Base-by-base conservation (phyloP, 2,113 vertebrate species). In the Hydrolagus affinis region DNA sequence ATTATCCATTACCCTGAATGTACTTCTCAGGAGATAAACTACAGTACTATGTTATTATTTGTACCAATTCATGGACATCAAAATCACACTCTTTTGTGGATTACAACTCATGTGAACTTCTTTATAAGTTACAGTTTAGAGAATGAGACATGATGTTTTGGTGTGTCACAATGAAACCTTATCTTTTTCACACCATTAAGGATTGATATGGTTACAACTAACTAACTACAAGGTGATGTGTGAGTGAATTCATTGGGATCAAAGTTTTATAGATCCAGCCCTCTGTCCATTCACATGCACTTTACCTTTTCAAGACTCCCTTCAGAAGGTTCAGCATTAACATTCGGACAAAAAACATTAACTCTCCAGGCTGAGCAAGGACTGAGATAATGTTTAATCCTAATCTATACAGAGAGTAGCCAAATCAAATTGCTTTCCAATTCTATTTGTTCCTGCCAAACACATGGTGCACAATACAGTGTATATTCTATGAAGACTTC, bases 101-200 rank as follows among this genome's bases (percentile, higher is more conserved):
- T 66, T 66, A 21, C 17, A 4, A 83, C 12, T 60, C 17, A 32
- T 68, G 25, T 32, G 62, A 83, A 66, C 32, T 66, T 66, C 28
- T 66, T 83, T 64, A 83, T 66, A 83, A 66, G 62, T 83, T 83
- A 83, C 78, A 68, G 28, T 66, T 66, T 32, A 83, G 78, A 66
- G 25, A 25, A n/a, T 83, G 78, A 83, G 78, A 66, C 62, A 83
- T 66, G 78, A 66, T 83, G 78, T 66, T 83, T 28, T 83, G 59
- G 78, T 83, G 57, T 78, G 62, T 83, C 78, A 83, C 25, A 68
- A 66, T 66, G 78, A 68, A 83, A 64, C 78, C 60, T 83, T 83
- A 83, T 83, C 78, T 83, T 83, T 83, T 66, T 83, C 78, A 83
- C 78, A 83, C 78, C 62, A 68, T 68, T 83, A 83, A 83, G 60